Conservation (phyloP, 2,888 invertebrate genomes). For the Heterodera filipjevi region DNA sequence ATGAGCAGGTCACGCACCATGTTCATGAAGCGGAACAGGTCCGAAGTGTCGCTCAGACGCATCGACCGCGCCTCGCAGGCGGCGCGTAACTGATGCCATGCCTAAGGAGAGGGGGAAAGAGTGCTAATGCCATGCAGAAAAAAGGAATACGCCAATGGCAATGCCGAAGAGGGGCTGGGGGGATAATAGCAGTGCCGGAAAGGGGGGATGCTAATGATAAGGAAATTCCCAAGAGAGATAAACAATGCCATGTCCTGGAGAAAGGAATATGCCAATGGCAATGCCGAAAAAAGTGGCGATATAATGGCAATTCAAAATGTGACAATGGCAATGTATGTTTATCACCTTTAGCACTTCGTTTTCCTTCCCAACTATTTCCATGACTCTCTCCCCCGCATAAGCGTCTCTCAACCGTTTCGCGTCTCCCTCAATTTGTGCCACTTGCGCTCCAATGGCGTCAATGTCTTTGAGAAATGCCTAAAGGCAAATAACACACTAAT, state of each 20-base stretch:
- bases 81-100: slow-evolving; percentile 90
- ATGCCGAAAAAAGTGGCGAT: too few species aligned
- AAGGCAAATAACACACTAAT: neutral
- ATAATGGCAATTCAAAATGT: too few species aligned
- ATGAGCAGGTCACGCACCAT: slow-evolving; percentile 93
- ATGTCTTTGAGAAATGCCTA: slow-evolving; percentile 94
- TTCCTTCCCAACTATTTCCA: slow-evolving; percentile 92
- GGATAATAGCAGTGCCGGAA: too few species aligned
- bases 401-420: slow-evolving; percentile 75
- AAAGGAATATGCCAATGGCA: too few species aligned
- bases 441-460: slow-evolving; percentile 73
- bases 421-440: slow-evolving; percentile 62
- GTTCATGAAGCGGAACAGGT: slow-evolving; percentile 90
- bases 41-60: slow-evolving; percentile 92
- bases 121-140: too few species aligned
- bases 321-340: too few species aligned
- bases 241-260: too few species aligned
- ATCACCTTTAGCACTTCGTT: slow-evolving; percentile 78
- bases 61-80: slow-evolving; percentile 62
- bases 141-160: too few species aligned
- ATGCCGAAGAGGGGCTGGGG: too few species aligned
- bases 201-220: too few species aligned
- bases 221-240: too few species aligned
- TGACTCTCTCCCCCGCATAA: slow-evolving; percentile 94
- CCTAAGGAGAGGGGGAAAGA: slow-evolving; percentile 65